Base-by-base conservation (phyloP, 2,888 invertebrate species). In the Microplitis deprimator region DNA sequence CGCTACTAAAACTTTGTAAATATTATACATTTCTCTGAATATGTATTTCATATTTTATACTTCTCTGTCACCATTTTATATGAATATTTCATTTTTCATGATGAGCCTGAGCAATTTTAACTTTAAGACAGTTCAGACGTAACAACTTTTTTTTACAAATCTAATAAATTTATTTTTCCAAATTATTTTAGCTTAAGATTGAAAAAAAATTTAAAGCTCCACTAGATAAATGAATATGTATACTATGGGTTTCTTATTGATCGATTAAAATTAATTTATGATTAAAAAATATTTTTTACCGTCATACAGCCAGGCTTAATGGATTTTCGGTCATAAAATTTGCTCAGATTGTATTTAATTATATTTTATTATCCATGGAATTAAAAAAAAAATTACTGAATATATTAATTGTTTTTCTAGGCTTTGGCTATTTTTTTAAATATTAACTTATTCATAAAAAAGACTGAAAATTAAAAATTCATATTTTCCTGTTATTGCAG, bases 81-180 rank as follows among this genome's bases (percentile, higher is more conserved):
- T 74, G 74, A 77, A 77, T 74, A 77, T 77, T 77, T 74, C 74
- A 73, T 77, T 29, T 76, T 72, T 71, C 60, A 62, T 77, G 62
- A 65, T 73, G 68, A 73, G 50, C 50, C 73, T 38, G 61, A 74
- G 75, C 68, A 72, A 75, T 75, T 61, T 71, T 50, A 77, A 77
- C 61, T 76, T 76, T 20, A 64, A 20, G 64, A 64, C 20, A 64
- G 50, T 50, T 50, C 65, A 17, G 65, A 13, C 20, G 38, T 8
- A 13, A 20, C 10, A 65, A 29, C 29, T 65, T 65, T 73, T 67
- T 16, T 73, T n/a, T 29, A 73, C n/a, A 67, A 65, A 80, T 73
- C 72, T 77, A 77, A 75, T 74, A 79, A 38, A 70, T 62, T 70
- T 60, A 76, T 77, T 39, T 67, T 50, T 50, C 13, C 50, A 50